Evolutionary conservation across 2,113 vertebrate species (phyloP).

Genomic region (Salvelinus sp.): DNA sequence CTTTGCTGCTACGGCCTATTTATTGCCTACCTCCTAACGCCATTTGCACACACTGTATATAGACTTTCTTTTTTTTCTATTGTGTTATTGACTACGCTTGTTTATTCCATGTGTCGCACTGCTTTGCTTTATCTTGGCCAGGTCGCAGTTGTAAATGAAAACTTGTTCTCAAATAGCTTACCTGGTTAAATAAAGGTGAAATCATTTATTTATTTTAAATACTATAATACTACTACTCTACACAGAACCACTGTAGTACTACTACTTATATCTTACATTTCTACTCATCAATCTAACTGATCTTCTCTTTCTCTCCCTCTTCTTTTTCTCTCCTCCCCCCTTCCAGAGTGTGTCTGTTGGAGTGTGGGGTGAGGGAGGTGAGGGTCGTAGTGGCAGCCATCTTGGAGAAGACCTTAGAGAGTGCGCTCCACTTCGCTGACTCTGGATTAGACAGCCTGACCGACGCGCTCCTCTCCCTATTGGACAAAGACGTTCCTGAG

Average conservation of each 20-base stretch:
- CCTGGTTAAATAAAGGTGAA: too few species aligned
- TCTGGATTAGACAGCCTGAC: conserved; percentile 84
- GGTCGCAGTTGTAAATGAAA: too few species aligned
- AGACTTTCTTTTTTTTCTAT: too few species aligned
- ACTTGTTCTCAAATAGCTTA: too few species aligned
- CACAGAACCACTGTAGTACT: background rate
- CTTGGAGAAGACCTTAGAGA: conserved; percentile 95
- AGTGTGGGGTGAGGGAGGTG: conserved; percentile 93
- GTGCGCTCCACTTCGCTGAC: conserved; percentile 90
- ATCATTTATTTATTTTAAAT: background rate
- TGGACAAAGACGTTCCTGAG: conserved; percentile 97
- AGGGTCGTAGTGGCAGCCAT: conserved; percentile 91
- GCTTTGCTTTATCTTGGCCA: too few species aligned
- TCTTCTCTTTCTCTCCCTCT: background rate
- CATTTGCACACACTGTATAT: too few species aligned
- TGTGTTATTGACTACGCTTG: too few species aligned
- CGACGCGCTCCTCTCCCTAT: conserved; percentile 87
- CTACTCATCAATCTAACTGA: background rate
- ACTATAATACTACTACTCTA: background rate
- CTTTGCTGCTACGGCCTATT: too few species aligned
- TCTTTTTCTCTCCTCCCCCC: conserved; percentile 4
- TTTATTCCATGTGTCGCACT: too few species aligned
- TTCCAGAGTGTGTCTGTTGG: conserved; percentile 89
- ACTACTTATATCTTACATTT: background rate
- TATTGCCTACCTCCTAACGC: too few species aligned